Percentiles rank a stretch among this genome's conserved stretches.
Evolutionary conservation across 2,888 invertebrate genomes (phyloP).

Genomic region (Aplocera efformata): DNA sequence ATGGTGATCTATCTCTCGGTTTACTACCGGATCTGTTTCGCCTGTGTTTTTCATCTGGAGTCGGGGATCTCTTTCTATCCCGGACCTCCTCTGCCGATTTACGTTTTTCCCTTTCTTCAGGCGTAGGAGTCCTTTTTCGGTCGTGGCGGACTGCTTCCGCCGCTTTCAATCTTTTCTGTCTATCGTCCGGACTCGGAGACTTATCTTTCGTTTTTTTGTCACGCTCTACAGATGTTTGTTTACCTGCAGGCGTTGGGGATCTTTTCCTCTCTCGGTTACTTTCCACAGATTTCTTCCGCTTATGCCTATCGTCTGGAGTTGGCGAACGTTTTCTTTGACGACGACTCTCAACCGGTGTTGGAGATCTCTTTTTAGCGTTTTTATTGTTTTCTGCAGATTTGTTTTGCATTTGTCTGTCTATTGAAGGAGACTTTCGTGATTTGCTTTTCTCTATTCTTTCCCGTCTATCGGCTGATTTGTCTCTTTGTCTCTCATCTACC

Average conservation of each 20-base stretch:
- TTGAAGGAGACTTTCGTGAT: constrained; percentile 3
- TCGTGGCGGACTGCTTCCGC: not conserved
- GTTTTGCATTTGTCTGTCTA: constrained; percentile 3
- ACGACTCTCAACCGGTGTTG: constrained; percentile 3
- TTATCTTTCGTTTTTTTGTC: not conserved
- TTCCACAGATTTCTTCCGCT: no score
- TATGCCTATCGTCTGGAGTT: not conserved
- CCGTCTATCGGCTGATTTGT: constrained; percentile 8
- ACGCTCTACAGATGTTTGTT: no score
- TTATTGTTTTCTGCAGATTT: constrained; percentile 7
- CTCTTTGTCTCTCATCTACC: constrained; percentile 8
- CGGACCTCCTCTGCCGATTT: constrained; percentile 10
- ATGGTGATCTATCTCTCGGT: constrained; percentile 10
- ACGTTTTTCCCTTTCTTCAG: constrained; percentile 8
- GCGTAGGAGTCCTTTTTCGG: constrained; percentile 8
- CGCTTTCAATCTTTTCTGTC: no score
- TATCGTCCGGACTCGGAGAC: not conserved
- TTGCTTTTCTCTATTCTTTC: constrained; percentile 13
- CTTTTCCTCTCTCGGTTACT: constrained; percentile 1
- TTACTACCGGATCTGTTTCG: constrained; percentile 7
- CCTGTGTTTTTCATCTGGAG: constrained; percentile 8
- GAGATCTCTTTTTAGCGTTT: constrained; percentile 6
- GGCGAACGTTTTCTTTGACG: constrained; percentile 12
- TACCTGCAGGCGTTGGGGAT: constrained; percentile 4
- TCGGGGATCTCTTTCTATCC: constrained; percentile 12